Base-by-base conservation (phyloP, 1,140 invertebrate species). In the Papilio dardanus region DNA sequence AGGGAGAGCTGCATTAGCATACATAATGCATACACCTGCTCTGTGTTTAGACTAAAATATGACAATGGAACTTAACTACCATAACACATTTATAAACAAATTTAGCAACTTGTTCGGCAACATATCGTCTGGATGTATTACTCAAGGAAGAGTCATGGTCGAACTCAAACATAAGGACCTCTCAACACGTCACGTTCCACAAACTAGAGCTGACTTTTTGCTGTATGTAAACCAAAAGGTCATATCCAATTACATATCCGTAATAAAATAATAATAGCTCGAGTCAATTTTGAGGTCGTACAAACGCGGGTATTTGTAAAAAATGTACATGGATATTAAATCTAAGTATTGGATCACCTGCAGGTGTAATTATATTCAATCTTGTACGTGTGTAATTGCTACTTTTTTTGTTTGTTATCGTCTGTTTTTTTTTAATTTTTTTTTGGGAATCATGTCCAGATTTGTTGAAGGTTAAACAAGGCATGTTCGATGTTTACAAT, bases 231-330 rank as follows among this genome's bases (percentile, higher is more conserved):
- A 28, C 54, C 21, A 8, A 69, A 69, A 69, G 67, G 67, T 69
- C 67, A 69, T 40, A 40, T 3, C 35, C 33, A 69, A 37, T 37
- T 69, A 69, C 33, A 69, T 24, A 14, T 40, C 19, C 33, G 67
- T 69, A 69, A 69, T 40, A 40, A 69, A 35, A 69, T 40, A 69
- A 69, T 69, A 69, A 69, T 19, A 40, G 67, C 8, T 12, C 67
- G 21, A 69, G 67, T 69, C 33, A 40, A 69, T 35, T 62, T 62
- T 69, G 33, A 69, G n/a, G 67, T 40, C 35, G 67, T 35, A n/a
- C 28, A 24, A 35, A 33, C n/a, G 67, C 31, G 67, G 33, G 31
- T 40, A 35, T 40, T 24, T 24, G 67, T 35, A 69, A 69, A 69
- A 62, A 62, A 62, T 62, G 54, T 37, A 33, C 31, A 7, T 68